These are phyloP conservation scores for Pyrrhosoma nymphula DNA, from an alignment of 2,888 invertebrate genomes.

Conservation along the genomic window DNA sequence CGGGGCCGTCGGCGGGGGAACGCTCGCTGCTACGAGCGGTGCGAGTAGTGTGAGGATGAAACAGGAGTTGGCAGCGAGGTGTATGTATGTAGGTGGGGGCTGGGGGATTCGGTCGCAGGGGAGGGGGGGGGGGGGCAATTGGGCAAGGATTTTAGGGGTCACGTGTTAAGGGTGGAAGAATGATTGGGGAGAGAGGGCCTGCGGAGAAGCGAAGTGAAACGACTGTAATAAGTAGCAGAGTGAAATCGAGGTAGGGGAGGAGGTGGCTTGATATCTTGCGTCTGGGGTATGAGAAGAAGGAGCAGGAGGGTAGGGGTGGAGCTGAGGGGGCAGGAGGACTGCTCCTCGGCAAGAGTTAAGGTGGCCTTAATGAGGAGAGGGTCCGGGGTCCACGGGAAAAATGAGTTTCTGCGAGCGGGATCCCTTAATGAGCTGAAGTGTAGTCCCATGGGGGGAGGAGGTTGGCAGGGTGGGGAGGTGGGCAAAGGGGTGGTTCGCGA, in stretches of 20 bases:
- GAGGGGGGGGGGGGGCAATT: neutral
- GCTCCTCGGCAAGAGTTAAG: conserved; percentile 61
- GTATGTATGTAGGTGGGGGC: neutral
- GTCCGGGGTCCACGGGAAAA: conserved; percentile 59
- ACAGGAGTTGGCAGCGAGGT: too few species aligned
- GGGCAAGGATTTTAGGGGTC: neutral
- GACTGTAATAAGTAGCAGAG: conserved; percentile 20
- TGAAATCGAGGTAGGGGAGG: neutral
- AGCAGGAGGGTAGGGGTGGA: neutral
- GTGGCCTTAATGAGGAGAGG: conserved; percentile 62
- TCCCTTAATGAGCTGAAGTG: conserved; percentile 65
- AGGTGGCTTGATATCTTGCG: neutral
- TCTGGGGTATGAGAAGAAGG: neutral
- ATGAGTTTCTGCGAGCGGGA: conserved; percentile 63
- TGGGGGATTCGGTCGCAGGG: neutral
- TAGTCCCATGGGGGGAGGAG: neutral
- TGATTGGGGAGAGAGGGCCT: conserved; percentile 34
- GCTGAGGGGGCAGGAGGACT: neutral
- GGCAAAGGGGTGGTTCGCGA: neutral
- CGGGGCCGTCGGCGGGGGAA: neutral
- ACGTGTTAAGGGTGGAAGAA: conserved; percentile 23
- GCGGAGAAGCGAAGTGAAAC: conserved; percentile 7
- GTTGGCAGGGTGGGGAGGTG: neutral
- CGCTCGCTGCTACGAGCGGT: neutral
- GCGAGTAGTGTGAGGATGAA: neutral